Conservation (phyloP, 2,797 vertebrate species). For the Lemur catta region DNA sequence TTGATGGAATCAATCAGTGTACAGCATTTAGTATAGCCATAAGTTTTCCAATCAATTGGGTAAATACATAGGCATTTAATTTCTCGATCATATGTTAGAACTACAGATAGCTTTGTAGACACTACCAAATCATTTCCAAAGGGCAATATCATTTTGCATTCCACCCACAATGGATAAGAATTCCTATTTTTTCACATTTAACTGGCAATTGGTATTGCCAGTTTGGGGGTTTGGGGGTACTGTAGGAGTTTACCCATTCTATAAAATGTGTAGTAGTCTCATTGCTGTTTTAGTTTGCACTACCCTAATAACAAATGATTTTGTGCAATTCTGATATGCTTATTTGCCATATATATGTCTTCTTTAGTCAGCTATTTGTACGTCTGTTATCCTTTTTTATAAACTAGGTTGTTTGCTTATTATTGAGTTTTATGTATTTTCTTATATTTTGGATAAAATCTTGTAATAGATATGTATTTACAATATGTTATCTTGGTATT, state of each 20-base stretch:
- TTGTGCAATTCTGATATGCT: neutral
- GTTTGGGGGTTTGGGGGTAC: neutral
- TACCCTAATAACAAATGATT: neutral
- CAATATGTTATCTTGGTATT: neutral
- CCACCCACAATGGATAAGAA: too few species aligned
- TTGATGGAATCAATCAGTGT: neutral
- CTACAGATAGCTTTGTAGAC: neutral
- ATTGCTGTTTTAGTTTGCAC: neutral
- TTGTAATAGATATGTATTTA: neutral
- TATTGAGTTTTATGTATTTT: neutral
- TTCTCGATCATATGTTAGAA: neutral
- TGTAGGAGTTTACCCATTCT: accelerated
- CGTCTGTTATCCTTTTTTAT: neutral
- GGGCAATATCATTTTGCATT: neutral
- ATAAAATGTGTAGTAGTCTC: neutral
- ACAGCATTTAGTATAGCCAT: too few species aligned
- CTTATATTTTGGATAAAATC: neutral
- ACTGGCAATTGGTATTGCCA: too few species aligned
- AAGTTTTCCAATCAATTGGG: neutral
- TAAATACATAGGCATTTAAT: neutral
- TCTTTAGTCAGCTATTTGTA: neutral
- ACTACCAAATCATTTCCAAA: neutral
- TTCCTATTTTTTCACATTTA: neutral
- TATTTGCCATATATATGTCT: neutral
- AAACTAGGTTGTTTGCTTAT: neutral